These are phyloP conservation scores for Empidonax traillii DNA, from an alignment of 2,113 vertebrate genomes.

Conservation along the genomic window DNA sequence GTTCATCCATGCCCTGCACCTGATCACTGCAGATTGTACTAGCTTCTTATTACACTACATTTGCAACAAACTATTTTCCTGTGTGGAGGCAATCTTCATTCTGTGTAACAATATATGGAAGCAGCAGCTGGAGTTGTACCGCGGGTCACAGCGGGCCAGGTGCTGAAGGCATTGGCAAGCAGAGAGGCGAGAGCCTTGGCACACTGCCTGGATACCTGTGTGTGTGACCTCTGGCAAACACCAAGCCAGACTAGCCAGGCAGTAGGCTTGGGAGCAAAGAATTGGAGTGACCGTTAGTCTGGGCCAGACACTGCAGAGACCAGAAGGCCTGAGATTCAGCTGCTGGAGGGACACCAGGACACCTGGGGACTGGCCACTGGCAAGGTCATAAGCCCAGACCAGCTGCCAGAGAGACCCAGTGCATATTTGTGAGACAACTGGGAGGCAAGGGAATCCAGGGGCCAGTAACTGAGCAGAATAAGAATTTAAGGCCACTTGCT, in stretches of 20 bases:
- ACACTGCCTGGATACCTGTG: neutral
- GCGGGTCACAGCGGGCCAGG: rapidly evolving
- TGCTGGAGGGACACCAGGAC: neutral
- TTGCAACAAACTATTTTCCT: neutral
- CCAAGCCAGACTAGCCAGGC: neutral
- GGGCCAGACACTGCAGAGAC: neutral
- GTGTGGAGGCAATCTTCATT: neutral
- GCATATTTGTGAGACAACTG: neutral
- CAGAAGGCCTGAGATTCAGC: neutral
- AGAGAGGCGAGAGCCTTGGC: neutral
- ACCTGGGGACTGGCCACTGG: neutral
- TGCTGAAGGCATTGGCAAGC: neutral
- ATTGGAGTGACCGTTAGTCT: rapidly evolving
- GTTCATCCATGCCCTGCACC: neutral
- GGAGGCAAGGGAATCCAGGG: neutral
- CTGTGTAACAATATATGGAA: rapidly evolving
- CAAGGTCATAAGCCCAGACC: neutral
- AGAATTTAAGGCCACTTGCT: neutral
- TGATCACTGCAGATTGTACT: neutral
- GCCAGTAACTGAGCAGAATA: neutral
- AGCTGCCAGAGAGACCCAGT: neutral
- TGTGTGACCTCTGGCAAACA: neutral
- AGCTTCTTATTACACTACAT: neutral
- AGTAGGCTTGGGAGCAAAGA: neutral
- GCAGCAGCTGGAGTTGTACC: neutral